A percentile compares a stretch with the other conserved stretches of the same genome.
These are phyloP conservation scores for Gambusia yucatana DNA, from an alignment of 2,797 vertebrate genomes.

Conservation along the genomic window DNA sequence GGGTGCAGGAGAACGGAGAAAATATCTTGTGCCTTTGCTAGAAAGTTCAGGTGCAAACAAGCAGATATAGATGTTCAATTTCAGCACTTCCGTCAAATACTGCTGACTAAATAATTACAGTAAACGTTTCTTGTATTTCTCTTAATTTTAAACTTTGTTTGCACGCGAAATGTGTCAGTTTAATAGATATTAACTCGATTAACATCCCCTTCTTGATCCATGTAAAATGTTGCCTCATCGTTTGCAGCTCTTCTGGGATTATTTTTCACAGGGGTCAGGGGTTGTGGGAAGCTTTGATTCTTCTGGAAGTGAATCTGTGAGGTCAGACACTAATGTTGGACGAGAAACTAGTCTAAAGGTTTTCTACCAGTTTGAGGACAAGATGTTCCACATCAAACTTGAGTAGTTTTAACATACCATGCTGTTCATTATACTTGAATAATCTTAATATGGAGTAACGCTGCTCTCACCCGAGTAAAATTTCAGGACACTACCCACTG, in stretches of 20 bases:
- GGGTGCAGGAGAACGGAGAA: background rate
- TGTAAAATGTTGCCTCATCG: background rate
- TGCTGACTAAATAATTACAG: background rate
- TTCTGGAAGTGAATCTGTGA: background rate
- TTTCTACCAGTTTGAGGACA: too few relatives aligned
- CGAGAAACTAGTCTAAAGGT: background rate
- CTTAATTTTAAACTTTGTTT: background rate
- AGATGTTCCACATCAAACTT: too few relatives aligned
- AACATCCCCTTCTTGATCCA: background rate
- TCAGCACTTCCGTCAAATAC: background rate
- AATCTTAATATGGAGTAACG: too few relatives aligned
- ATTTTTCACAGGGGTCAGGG: too few relatives aligned
- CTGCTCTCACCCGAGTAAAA: too few relatives aligned
- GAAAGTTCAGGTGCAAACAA: background rate
- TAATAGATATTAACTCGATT: background rate
- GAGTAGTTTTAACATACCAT: too few relatives aligned
- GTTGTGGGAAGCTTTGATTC: too few relatives aligned
- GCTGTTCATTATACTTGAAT: too few relatives aligned
- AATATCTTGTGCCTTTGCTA: background rate
- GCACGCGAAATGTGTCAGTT: background rate
- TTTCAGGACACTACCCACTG: too few relatives aligned
- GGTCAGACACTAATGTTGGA: background rate
- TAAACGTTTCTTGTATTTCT: background rate
- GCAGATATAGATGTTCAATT: background rate
- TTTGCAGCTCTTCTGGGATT: background rate